These are phyloP conservation scores for Tiliqua scincoides DNA, from an alignment of 2,113 vertebrate species.

Conservation along the genomic window DNA sequence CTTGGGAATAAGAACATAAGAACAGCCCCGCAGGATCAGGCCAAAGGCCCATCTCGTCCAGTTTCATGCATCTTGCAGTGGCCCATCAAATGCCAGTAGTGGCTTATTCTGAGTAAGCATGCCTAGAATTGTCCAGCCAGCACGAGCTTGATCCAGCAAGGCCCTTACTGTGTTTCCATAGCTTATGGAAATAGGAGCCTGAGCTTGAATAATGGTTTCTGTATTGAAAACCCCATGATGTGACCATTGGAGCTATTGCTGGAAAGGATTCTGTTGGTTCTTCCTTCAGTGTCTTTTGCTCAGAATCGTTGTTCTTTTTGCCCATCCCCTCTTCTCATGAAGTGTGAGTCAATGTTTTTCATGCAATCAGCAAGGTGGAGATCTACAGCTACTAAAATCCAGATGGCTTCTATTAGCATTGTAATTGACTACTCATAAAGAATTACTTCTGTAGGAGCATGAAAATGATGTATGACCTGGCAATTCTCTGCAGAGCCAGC, in stretches of 20 bases:
- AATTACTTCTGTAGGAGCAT: conserved; percentile 3
- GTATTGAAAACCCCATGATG: conserved; percentile 15
- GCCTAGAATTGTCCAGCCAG: no score
- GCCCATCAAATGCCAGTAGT: no score
- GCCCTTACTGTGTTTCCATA: background rate
- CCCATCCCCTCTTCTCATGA: background rate
- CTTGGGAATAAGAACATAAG: no score
- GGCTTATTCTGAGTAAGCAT: no score
- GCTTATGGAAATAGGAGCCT: background rate
- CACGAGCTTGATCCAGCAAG: background rate
- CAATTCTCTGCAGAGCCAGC: background rate
- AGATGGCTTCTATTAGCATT: conserved; percentile 45
- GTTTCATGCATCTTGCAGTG: no score
- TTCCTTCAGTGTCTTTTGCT: background rate
- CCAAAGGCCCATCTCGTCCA: no score
- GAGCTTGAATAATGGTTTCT: conserved; percentile 1
- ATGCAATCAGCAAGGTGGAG: conserved; percentile 7
- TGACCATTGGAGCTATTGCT: conserved; percentile 32
- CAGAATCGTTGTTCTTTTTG: conserved; percentile 57
- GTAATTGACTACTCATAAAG: conserved; percentile 25
- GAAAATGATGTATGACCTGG: background rate
- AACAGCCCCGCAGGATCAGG: no score
- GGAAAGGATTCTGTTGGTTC: conserved; percentile 37
- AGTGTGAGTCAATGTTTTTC: conserved; percentile 27
- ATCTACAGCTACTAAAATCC: conserved; percentile 24